phyloP scores from a whole-genome alignment of 2,113 vertebrate species.

The Atlantisia rogersi region DNA sequence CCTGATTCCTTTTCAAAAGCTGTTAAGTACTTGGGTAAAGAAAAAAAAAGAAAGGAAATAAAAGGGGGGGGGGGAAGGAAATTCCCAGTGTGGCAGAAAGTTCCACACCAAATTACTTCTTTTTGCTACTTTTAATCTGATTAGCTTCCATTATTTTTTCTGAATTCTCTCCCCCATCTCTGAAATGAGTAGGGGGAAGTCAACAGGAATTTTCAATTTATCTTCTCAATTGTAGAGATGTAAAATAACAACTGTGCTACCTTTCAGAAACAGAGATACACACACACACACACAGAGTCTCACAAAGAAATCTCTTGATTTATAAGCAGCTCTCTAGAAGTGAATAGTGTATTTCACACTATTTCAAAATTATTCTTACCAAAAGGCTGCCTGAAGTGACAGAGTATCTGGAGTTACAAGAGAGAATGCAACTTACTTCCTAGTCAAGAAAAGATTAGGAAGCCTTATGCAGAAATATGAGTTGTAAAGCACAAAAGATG shows the following conservation, averaged over 20 bases:
- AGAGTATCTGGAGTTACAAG: background rate
- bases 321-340: background rate
- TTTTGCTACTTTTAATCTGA: conserved; percentile 8
- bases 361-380: background rate
- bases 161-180: background rate
- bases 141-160: background rate
- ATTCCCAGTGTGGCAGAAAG: background rate
- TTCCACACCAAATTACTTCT: background rate
- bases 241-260: background rate
- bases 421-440: background rate
- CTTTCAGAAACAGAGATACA: background rate
- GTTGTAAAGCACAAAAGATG: background rate
- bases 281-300: background rate
- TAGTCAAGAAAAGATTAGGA: background rate
- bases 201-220: conserved; percentile 11
- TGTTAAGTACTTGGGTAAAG: background rate
- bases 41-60: background rate
- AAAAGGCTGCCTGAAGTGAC: background rate
- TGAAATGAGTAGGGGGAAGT: background rate
- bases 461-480: background rate
- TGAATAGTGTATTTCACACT: background rate
- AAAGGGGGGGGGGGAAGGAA: background rate
- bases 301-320: background rate
- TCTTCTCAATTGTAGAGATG: background rate
- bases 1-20: background rate